Percentiles rank a stretch among this genome's conserved stretches.
phyloP scores from a whole-genome alignment of 2,888 invertebrate genomes.

The Smittia aterrima region DNA sequence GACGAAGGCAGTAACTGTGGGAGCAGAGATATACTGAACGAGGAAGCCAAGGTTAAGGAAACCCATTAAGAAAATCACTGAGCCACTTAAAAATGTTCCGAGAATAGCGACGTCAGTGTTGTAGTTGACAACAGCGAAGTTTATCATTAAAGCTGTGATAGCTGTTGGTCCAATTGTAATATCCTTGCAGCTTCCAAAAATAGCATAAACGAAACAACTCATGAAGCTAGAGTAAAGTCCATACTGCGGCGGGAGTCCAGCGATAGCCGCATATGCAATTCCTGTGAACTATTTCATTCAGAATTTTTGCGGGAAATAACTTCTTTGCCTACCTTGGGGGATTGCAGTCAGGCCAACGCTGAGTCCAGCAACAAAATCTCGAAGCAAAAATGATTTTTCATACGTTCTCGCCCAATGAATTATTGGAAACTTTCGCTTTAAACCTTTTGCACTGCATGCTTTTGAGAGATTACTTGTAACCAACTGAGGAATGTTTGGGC shows the following conservation, averaged over 20 bases:
- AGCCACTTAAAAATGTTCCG: conserved; percentile 70
- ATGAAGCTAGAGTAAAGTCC: conserved; percentile 93
- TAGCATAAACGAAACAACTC: conserved; percentile 84
- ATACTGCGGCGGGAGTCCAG: conserved; percentile 67
- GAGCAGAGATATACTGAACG: conserved; percentile 75
- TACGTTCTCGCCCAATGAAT: conserved; percentile 74
- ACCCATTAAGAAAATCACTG: conserved; percentile 68
- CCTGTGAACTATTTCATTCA: too few species aligned
- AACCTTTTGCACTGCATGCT: conserved; percentile 55
- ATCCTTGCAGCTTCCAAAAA: conserved; percentile 83
- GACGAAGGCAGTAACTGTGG: conserved; percentile 82
- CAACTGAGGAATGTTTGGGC: conserved; percentile 47
- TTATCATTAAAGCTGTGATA: conserved; percentile 80
- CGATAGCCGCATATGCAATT: conserved; percentile 76
- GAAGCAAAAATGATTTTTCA: conserved; percentile 61
- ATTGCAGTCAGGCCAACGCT: conserved; percentile 65
- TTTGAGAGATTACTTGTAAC: conserved; percentile 49
- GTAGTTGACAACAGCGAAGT: conserved; percentile 62
- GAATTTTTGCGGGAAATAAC: too few species aligned
- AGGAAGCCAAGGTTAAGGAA: conserved; percentile 63
- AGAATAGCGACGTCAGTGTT: conserved; percentile 71
- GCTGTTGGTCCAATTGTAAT: conserved; percentile 86
- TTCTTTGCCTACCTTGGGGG: conserved; percentile 79
- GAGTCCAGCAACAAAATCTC: conserved; percentile 62
- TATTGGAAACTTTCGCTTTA: conserved; percentile 64